phyloP scores from a whole-genome alignment of 2,888 invertebrate species.

The Acholoe squamosa region DNA sequence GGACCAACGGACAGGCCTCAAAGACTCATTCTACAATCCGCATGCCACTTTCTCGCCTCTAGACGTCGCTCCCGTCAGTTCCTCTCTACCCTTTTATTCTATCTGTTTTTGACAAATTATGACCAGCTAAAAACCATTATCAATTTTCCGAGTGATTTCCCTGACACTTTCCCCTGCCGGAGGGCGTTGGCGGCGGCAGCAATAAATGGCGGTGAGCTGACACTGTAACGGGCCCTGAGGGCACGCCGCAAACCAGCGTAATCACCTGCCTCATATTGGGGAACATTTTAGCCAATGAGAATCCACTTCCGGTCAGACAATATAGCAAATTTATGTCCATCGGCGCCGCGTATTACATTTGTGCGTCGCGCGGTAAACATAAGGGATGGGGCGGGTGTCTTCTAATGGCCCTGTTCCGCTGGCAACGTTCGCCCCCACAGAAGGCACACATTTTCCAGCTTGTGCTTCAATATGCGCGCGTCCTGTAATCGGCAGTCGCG shows the following conservation, averaged over 20 bases:
- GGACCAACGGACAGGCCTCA: no score
- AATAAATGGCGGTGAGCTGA: slow-evolving; percentile 11
- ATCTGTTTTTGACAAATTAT: slow-evolving; percentile 48
- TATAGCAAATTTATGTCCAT: slow-evolving; percentile 60
- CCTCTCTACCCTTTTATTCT: slow-evolving; percentile 7
- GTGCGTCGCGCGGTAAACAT: slow-evolving; percentile 15
- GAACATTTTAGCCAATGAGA: slow-evolving; percentile 57
- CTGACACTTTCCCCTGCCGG: slow-evolving; percentile 37
- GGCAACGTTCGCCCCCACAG: neutral
- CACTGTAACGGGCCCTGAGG: neutral
- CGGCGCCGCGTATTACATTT: slow-evolving; percentile 42
- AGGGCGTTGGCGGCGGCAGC: neutral
- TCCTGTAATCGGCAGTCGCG: slow-evolving; percentile 58
- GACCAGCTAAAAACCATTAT: slow-evolving; percentile 56
- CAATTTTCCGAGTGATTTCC: slow-evolving; percentile 59
- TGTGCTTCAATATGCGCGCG: slow-evolving; percentile 53
- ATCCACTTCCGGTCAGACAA: slow-evolving; percentile 59
- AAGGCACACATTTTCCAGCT: slow-evolving; percentile 59
- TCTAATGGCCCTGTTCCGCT: slow-evolving; percentile 48
- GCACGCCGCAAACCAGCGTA: slow-evolving; percentile 40
- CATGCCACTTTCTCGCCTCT: neutral
- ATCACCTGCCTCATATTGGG: slow-evolving; percentile 56
- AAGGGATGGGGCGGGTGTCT: neutral
- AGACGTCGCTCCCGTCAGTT: neutral
- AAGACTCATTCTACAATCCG: no score